Conservation (phyloP, 2,888 invertebrate species). For the Stictocephala bisonia region DNA sequence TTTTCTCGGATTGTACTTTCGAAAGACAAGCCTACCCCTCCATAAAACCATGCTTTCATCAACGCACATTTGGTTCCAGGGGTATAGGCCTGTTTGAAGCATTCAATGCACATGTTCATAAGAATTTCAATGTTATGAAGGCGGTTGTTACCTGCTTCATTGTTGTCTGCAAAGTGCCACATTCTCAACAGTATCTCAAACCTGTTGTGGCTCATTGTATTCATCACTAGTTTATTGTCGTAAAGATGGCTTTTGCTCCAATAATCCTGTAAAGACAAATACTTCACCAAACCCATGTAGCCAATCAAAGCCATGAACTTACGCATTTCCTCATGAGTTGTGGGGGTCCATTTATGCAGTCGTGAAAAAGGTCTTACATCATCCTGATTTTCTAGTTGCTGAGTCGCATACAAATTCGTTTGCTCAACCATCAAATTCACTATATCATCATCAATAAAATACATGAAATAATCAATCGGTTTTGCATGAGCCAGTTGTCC, state of each 20-base stretch:
- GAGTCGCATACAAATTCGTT: too few relatives aligned
- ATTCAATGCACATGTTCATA: not conserved
- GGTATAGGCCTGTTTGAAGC: not conserved
- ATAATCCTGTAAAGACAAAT: too few relatives aligned
- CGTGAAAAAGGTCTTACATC: too few relatives aligned
- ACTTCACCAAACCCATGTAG: too few relatives aligned
- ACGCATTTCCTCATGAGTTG: too few relatives aligned
- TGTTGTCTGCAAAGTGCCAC: not conserved
- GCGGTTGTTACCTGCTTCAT: not conserved
- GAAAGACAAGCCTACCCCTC: not conserved
- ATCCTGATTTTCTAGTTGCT: too few relatives aligned
- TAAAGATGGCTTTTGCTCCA: not conserved
- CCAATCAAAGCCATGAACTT: too few relatives aligned
- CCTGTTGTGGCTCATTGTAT: not conserved
- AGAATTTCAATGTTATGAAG: not conserved
- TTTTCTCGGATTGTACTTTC: not conserved
- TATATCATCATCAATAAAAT: too few relatives aligned
- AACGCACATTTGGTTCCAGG: not conserved
- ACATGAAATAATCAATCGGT: too few relatives aligned
- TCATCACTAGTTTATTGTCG: not conserved
- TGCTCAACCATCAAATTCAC: too few relatives aligned
- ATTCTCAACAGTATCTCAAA: not conserved
- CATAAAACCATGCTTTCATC: not conserved
- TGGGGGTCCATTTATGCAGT: too few relatives aligned
- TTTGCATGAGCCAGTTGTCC: too few relatives aligned